Base-by-base conservation (phyloP, 2,797 vertebrate species). In the Allobates femoralis region DNA sequence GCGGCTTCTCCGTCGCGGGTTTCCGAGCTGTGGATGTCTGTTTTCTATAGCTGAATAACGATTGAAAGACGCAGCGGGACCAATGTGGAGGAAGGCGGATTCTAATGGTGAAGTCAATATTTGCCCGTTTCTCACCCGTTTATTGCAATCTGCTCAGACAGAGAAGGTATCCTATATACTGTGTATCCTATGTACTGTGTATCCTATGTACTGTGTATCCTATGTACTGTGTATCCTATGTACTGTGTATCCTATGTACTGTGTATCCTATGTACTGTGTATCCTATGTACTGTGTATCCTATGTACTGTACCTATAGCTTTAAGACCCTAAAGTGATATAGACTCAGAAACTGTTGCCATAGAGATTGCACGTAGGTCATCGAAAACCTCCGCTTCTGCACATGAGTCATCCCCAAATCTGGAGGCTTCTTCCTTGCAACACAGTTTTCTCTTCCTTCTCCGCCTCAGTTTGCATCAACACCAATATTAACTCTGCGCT, bases 361-460 rank as follows among this genome's bases (percentile, higher is more conserved):
- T 73, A 73, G 67, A 79, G 41, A 86, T 60, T 86, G 85, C 85
- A 77, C 71, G 60, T 82, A 81, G 41, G 41, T 53, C 46, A 85
- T 73, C 37, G n/a, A 76, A 46, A 84, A 50, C 51, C 51, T n/a
- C 67, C 26, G 51, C 37, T 62, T 58, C 26, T 76, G 10, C 53
- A 37, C 19, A 56, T 82, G 79, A 86, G 50, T 82, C 79, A 86
- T 67, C 85, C 69, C 41, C 23, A 77, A 86, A 86, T 77, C 71
- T 79, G 75, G 7, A 56, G 30, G 58, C 30, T 81, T 76, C 78
- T 30, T 80, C 55, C 23, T 37, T 21, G 26, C 3, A 50, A 50
- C 32, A 56, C 50, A 56, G 21, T 30, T 51, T 37, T 53, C 26
- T 50, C 37, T 60, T 79, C 53, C 67, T 79, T 34, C 73, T 55